phyloP scores from a whole-genome alignment of 2,888 invertebrate genomes.

The Drosophila multiciliata region DNA sequence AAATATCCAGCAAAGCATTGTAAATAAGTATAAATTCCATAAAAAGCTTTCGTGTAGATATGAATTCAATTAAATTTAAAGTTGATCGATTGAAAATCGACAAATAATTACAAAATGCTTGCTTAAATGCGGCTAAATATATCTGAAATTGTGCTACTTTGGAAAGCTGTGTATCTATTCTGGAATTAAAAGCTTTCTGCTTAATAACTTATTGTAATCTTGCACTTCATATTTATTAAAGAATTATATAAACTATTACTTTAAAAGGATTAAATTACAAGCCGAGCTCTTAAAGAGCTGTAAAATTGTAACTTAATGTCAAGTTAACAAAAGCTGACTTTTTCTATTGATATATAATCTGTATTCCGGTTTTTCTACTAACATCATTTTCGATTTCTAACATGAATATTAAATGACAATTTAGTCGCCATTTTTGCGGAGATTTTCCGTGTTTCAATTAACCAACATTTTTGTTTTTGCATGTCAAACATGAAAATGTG shows the following conservation, averaged over 20 bases:
- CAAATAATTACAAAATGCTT: not conserved
- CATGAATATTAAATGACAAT: not conserved
- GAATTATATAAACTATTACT: not conserved
- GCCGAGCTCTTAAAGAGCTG: not conserved
- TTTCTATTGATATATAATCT: not conserved
- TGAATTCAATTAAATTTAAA: not conserved
- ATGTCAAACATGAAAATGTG: not conserved
- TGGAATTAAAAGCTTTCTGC: not conserved
- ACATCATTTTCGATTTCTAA: not conserved
- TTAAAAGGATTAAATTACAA: not conserved
- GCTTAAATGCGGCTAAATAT: not conserved
- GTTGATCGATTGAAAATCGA: not conserved
- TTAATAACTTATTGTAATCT: not conserved
- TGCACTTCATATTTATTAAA: not conserved
- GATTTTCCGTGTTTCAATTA: not conserved
- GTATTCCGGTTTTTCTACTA: not conserved
- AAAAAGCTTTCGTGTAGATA: not conserved
- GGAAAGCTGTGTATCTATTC: not conserved
- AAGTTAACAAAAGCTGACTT: not conserved
- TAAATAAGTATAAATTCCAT: not conserved
- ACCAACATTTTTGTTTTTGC: not conserved
- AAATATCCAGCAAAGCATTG: not conserved
- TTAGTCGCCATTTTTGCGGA: slow-evolving; percentile 4
- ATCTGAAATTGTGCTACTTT: not conserved
- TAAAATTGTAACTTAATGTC: not conserved